phyloP scores from a whole-genome alignment of 92 coral and sea anemone genomes.

The Porites cylindrica region DNA sequence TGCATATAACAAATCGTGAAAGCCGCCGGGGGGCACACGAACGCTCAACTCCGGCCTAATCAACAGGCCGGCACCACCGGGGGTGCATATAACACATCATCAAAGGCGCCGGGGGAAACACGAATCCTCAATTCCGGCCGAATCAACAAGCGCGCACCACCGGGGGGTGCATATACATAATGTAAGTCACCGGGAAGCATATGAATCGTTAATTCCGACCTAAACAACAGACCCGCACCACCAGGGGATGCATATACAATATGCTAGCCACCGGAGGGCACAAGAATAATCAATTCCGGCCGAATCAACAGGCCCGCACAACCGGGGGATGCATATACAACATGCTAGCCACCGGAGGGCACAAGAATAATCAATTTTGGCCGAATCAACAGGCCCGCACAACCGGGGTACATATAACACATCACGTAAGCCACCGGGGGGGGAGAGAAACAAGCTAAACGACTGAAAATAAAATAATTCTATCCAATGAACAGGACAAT shows the following conservation, averaged over 20 bases:
- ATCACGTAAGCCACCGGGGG: background rate
- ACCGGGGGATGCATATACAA: background rate
- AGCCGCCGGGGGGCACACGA: background rate
- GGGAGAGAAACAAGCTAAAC: background rate
- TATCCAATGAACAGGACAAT: background rate
- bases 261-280: no score
- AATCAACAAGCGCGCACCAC: no score
- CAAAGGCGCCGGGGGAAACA: no score
- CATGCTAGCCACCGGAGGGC: no score
- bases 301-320: background rate
- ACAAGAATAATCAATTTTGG: no score
- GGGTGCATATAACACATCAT: background rate
- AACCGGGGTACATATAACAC: background rate
- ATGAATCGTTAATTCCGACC: background rate
- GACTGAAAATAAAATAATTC: slow-evolving; percentile 11
- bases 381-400: no score
- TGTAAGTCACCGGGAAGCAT: no score
- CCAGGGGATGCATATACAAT: background rate
- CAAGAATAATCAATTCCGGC: background rate
- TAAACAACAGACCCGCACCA: background rate
- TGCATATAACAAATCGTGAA: background rate
- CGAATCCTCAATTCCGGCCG: no score
- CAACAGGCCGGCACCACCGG: background rate
- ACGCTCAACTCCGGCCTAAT: background rate
- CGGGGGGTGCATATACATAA: no score